Base-by-base conservation (phyloP, 2,797 vertebrate genomes). In the Margarornis squamiger region DNA sequence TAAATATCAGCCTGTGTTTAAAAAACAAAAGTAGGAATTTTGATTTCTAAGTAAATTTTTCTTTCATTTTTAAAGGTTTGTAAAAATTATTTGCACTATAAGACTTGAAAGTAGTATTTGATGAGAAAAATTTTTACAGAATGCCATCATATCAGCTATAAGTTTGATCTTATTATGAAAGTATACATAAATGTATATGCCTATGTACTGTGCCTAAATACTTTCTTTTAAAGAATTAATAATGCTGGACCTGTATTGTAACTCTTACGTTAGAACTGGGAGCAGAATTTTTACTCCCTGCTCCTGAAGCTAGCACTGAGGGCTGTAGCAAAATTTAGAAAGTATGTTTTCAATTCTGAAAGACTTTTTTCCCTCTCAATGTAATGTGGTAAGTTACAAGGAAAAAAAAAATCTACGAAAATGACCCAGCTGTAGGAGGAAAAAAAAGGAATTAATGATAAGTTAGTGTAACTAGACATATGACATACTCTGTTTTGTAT, bases 391-490 rank as follows among this genome's bases (percentile, higher is more conserved):
- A 98, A 98, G 97, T 98, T 97, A 54, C 92, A 55, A 90, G 65
- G 86, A 59, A 58, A 92, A 92, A 91, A 91, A 88, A 78, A 77
- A 74, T 12, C 71, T 90, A 29, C 92, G 67, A 61, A 93, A 92
- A 79, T 86, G 81, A 92, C 90, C 83, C 86, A 95, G 84, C 94
- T 92, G 62, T 93, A 96, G 77, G 89, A 76, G 36, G 10, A 73
- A 85, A 6, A 93, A 80, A 72, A 89, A 96, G 32, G 95, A 98
- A 98, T 97, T 97, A 97, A 97, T 97, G 97, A 98, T 98, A 98
- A 98, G 97, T 98, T 98, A 96, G 97, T 97, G 59, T 88, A 79
- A 92, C 23, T 41, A 86, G 82, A 87, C 48, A 4, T 77, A 20
- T 34, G 41, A 7, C 14, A 23, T 75, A 59, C 51, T 79, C 22